A percentile compares a stretch with the other conserved stretches of the same genome.
Conservation (phyloP, 1,140 invertebrate genomes). For the Acromyrmex heyeri region DNA sequence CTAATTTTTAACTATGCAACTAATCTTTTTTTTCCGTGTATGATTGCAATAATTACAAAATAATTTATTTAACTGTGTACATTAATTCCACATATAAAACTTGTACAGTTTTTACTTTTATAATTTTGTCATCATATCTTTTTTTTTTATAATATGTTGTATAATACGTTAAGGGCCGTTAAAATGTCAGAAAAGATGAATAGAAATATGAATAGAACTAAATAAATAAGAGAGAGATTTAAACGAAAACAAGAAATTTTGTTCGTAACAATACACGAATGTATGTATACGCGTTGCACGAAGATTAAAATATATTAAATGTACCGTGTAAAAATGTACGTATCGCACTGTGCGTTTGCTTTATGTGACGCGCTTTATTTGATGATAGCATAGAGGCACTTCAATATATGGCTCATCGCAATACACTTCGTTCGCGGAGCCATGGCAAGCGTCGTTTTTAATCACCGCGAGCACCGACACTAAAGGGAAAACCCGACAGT, state of each 20-base stretch:
- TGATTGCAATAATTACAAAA: no score
- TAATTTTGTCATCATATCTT: no score
- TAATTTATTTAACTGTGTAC: no score
- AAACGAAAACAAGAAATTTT: background rate
- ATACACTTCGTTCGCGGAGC: slow-evolving; percentile 12
- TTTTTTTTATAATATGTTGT: background rate
- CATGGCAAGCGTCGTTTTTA: slow-evolving; percentile 20
- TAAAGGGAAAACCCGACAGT: slow-evolving; percentile 39
- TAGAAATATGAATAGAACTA: background rate
- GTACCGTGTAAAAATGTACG: background rate
- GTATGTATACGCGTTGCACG: background rate
- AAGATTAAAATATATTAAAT: slow-evolving; percentile 31
- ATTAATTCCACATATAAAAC: no score
- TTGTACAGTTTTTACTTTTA: no score
- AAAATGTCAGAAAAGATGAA: background rate
- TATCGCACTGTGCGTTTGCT: background rate
- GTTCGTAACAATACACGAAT: background rate
- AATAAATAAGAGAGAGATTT: background rate
- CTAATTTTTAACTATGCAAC: no score
- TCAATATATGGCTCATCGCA: slow-evolving; percentile 38
- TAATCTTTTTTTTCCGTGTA: no score
- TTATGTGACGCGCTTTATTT: background rate
- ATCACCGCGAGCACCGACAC: slow-evolving; percentile 41
- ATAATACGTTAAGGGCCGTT: background rate
- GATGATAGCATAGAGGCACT: background rate